Conservation (phyloP, 2,113 vertebrate species). For the Syngnathoides biaculeatus region DNA sequence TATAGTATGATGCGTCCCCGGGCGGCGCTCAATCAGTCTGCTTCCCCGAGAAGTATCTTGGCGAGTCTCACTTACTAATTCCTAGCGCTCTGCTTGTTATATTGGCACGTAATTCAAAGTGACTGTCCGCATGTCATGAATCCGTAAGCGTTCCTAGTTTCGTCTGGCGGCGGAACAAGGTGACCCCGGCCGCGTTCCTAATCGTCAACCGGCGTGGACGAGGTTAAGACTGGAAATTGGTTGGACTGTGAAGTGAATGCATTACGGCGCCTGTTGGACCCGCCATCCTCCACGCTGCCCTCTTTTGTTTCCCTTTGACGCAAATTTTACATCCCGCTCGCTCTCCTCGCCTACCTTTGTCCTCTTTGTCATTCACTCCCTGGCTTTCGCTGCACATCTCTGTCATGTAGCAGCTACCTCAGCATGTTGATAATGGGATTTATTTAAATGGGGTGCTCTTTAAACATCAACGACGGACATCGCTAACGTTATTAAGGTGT, state of each 20-base stretch:
- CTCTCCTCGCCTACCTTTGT: constrained; percentile 23
- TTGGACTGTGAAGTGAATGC: constrained; percentile 60
- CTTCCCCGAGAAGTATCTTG: constrained; percentile 18
- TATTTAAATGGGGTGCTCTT: constrained; percentile 58
- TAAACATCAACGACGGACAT: constrained; percentile 53
- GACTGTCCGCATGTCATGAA: constrained; percentile 58
- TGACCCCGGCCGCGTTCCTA: constrained; percentile 58
- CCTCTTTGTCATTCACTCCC: constrained; percentile 53
- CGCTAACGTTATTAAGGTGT: constrained; percentile 31
- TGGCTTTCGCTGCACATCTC: constrained; percentile 17
- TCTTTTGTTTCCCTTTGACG: constrained; percentile 51
- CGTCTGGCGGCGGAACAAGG: constrained; percentile 45
- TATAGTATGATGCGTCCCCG: neutral
- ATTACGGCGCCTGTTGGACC: constrained; percentile 57
- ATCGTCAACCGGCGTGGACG: constrained; percentile 60
- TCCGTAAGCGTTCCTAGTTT: constrained; percentile 61
- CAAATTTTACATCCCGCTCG: constrained; percentile 44
- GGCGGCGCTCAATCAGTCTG: neutral
- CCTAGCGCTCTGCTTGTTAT: constrained; percentile 21
- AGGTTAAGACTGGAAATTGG: constrained; percentile 69
- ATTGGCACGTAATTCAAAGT: constrained; percentile 25
- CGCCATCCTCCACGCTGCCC: constrained; percentile 9
- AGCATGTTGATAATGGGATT: constrained; percentile 68
- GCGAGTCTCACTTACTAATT: constrained; percentile 34
- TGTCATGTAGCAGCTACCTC: constrained; percentile 57